Conservation (phyloP, 2,113 vertebrate species). For the Periophthalmodon schlosseri region DNA sequence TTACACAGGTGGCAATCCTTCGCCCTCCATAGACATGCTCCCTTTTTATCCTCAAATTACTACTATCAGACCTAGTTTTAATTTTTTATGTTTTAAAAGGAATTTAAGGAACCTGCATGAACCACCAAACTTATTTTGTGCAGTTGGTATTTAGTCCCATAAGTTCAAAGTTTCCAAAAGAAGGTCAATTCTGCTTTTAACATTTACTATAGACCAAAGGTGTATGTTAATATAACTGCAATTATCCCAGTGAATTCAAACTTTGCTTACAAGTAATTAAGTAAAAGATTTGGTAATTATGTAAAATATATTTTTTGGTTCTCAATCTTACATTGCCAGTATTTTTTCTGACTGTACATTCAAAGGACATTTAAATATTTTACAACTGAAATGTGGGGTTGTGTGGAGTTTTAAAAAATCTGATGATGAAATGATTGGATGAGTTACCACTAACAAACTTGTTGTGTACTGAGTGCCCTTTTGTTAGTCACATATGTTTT, state of each 20-base stretch:
- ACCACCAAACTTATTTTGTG: background rate
- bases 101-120: background rate
- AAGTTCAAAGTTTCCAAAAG: background rate
- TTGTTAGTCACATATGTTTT: too few relatives aligned
- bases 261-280: too few relatives aligned
- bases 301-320: background rate
- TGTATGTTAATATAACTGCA: too few relatives aligned
- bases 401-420: background rate
- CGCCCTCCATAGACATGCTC: background rate
- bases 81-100: background rate
- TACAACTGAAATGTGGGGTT: background rate
- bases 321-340: background rate
- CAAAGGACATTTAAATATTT: background rate
- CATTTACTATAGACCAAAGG: too few relatives aligned
- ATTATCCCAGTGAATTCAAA: too few relatives aligned
- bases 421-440: background rate
- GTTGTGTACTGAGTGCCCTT: too few relatives aligned
- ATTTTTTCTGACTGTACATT: background rate
- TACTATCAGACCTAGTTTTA: background rate
- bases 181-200: background rate
- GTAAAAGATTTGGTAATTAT: too few relatives aligned
- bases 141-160: background rate
- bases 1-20: slow-evolving; percentile 44
- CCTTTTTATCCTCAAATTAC: slow-evolving; percentile 4
- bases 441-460: too few relatives aligned